A percentile compares a stretch with the other conserved stretches of the same genome.
Evolutionary conservation across 2,888 invertebrate species (phyloP).

Genomic region (Papilio demoleus): DNA sequence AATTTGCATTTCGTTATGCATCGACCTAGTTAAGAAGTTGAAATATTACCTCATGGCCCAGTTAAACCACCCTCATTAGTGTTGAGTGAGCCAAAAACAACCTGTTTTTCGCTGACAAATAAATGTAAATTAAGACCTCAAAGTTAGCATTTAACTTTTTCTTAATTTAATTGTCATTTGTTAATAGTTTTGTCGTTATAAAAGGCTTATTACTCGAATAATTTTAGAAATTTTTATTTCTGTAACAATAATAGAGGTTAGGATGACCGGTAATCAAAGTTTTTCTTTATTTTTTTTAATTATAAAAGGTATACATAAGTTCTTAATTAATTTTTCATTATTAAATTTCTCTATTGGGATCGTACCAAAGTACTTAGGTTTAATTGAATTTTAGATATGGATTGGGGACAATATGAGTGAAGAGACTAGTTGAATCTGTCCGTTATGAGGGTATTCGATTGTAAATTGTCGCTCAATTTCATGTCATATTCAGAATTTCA

Average conservation of each 20-base stretch:
- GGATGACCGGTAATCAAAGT: too few species aligned
- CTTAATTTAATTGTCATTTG: neutral
- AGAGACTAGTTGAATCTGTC: neutral
- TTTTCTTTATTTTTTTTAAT: too few species aligned
- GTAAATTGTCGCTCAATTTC: conserved; percentile 22
- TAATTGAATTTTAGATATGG: conserved; percentile 19
- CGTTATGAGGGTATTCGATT: neutral
- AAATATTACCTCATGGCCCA: conserved; percentile 24
- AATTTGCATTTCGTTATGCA: neutral
- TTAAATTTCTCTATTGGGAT: neutral
- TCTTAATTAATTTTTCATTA: neutral
- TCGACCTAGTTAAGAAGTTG: conserved; percentile 17
- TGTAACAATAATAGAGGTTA: too few species aligned
- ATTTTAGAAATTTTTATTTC: too few species aligned
- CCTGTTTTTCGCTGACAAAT: conserved; percentile 10
- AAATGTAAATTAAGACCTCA: neutral
- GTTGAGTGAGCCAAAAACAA: conserved; percentile 20
- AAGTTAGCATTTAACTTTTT: neutral
- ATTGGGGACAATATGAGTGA: neutral
- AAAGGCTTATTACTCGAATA: too few species aligned
- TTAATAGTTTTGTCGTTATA: neutral
- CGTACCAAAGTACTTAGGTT: neutral
- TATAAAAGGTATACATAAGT: too few species aligned
- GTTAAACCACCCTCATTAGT: conserved; percentile 19
- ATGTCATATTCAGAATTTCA: conserved; percentile 15